Base-by-base conservation (phyloP, 1,140 invertebrate genomes). In the Metaphire vulgaris region DNA sequence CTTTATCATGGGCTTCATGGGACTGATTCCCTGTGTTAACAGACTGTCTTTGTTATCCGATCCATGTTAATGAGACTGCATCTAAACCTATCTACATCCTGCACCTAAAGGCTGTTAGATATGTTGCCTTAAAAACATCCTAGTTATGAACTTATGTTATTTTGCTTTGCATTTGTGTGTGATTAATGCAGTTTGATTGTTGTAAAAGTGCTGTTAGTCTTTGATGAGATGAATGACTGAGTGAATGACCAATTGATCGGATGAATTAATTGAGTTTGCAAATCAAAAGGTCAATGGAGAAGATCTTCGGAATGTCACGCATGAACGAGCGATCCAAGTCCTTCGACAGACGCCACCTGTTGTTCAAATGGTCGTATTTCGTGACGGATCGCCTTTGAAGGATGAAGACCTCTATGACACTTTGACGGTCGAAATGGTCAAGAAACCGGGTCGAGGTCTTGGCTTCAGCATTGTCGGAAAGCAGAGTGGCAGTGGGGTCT, bases 221-320 rank as follows among this genome's bases (percentile, higher is more conserved):
- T n/a, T n/a, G n/a, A n/a, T n/a, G n/a, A n/a, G n/a, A n/a, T n/a
- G n/a, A n/a, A 12, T 56, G 41, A 56, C 21, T 56, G 41, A 56
- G 6, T 56, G 41, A 56, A 12, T 56, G 41, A 56, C 21, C 21
- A 21, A 56, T 56, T 56, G 41, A 56, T 56, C 21, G 41, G 21
- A 12, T 56, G 41, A 56, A n/a, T 56, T 56, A 21, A 56, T 56
- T 56, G 41, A 56, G n/a, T n/a, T n/a, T n/a, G n/a, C n/a, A n/a
- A n/a, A n/a, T n/a, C n/a, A n/a, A n/a, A n/a, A 96, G 88, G 94
- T 98, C 1, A 95, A 97, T 83, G 93, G 93, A 21, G 90, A 92
- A 69, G 93, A 97, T 88, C 89, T 98, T 68, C 88, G 93, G 77
- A 90, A 93, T 78, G 93, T 95, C n/a, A 94, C 92, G 79, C 96